Base-by-base conservation (phyloP, 2,888 invertebrate species). In the Ptilodon capucinus region DNA sequence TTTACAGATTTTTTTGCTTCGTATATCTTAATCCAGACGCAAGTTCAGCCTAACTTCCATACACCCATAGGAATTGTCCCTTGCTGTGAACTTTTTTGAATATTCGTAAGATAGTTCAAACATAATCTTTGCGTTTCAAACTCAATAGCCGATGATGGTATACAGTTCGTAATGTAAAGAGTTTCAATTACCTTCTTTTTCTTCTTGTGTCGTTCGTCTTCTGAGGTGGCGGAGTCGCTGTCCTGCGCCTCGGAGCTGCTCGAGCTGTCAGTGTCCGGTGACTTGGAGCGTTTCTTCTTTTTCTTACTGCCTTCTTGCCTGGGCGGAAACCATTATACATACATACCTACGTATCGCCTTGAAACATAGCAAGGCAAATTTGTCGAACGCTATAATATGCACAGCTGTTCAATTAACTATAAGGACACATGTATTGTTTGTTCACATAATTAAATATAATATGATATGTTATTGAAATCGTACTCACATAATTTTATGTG, bases 201-300 rank as follows among this genome's bases (percentile, higher is more conserved):
- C 60, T 85, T 87, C 54, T 79, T 86, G 55, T 79, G 81, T 30
- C 74, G 73, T 19, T 84, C 85, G 28, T 86, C 88, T 46, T 83
- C 89, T 0, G 88, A 81, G 51, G 74, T 80, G 51, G 57, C 76
- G 1, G 78, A 71, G 50, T 83, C 86, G 54, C 79, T 81, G 57
- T 82, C 84, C 49, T 85, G 89, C 47, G 79, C 84, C 56, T 84
- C 86, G 30, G 82, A 86, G 47, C 87, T 90, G 61, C 80, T 92
- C n/a, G 88, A 89, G 42, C 89, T 87, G 21, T 90, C 92, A 5
- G 86, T 81, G 60, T 91, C 91, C 5, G 89, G 86, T 21, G 92
- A 93, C 46, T 91, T 92, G 32, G 92, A 91, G 41, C 92, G 92
- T 70, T 92, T 93, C 84, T 93, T 92, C 79, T 92, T 91, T 55